Base-by-base conservation (phyloP, 1,140 invertebrate genomes). In the Atta colombica region DNA sequence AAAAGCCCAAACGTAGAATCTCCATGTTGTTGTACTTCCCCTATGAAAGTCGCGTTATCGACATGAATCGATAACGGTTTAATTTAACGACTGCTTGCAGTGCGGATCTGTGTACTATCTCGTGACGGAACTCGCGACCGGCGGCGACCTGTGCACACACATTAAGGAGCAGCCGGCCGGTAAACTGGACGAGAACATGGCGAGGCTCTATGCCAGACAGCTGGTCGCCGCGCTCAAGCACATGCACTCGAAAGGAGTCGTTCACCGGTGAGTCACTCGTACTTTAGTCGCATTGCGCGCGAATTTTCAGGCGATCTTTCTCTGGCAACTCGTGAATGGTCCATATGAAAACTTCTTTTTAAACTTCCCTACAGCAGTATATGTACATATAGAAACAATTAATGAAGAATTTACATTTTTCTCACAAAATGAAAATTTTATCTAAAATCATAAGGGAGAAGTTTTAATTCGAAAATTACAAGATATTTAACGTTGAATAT, bases 171-270 rank as follows among this genome's bases (percentile, higher is more conserved):
- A 97, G 88, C 95, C 96, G 55, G 94, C 95, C 66, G 96, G 96
- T 8, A 96, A 96, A 18, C 95, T 97, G 84, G 95, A 96, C 53
- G 97, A 97, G 95, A 91, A 93, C 8, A 94, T 95, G 25, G 96
- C 97, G 7, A 95, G 96, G 69, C 93, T 95, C 1, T 97, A 96
- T 71, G 96, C 96, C 69, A 95, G 96, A 49, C 97, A 97, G 94
- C 95, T 97, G 53, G 96, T 96, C 8, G 97, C 97, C 16, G 97
- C 97, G 45, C 94, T 97, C 58, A 94, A 96, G 66, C 97, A 97
- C 92, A 96, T 97, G 95, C 97, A 97, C 92, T 96, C 96, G 35
- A 93, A 96, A 65, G 96, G 97, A 63, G 96, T 97, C 75, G 96
- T 97, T 75, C 97, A 97, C 94, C 96, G 97, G 97, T 97, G 94